phyloP scores from a whole-genome alignment of 2,797 vertebrate genomes.

The Gambusia yucatana region DNA sequence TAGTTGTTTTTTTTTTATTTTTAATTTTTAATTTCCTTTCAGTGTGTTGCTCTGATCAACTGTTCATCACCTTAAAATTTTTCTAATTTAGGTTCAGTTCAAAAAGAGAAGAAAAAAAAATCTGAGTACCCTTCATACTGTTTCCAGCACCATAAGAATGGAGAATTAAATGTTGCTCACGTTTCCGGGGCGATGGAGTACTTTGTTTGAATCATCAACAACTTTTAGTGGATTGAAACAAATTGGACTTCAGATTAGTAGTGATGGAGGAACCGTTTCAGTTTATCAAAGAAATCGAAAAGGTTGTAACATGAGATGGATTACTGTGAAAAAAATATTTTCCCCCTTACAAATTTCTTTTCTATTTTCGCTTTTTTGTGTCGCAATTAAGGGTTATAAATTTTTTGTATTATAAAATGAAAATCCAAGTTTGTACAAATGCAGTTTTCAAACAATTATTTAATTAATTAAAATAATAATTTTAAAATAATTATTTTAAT shows the following conservation, averaged over 20 bases:
- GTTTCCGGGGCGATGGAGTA: background rate
- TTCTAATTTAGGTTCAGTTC: slow-evolving; percentile 11
- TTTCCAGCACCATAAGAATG: background rate
- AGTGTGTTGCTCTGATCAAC: background rate
- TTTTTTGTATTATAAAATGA: background rate
- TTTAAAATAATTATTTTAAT: too few species aligned
- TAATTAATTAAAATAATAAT: too few species aligned
- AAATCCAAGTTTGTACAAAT: background rate
- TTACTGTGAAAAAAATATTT: background rate
- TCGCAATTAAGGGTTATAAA: background rate
- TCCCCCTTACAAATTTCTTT: background rate
- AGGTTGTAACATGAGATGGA: background rate
- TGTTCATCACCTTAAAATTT: slow-evolving; percentile 3
- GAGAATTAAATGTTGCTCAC: background rate
- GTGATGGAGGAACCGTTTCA: background rate
- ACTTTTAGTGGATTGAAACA: background rate
- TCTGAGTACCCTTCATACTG: background rate
- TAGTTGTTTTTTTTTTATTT: slow-evolving; percentile 6
- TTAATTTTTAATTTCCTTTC: background rate
- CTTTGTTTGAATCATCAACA: slow-evolving; percentile 1
- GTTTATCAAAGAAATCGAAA: background rate
- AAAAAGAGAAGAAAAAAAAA: background rate
- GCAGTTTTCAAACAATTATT: background rate
- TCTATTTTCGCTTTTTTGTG: background rate
- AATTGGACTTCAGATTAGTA: background rate